These are phyloP conservation scores for Tricholaema leucomelas DNA, from an alignment of 2,113 vertebrate species.

Conservation along the genomic window DNA sequence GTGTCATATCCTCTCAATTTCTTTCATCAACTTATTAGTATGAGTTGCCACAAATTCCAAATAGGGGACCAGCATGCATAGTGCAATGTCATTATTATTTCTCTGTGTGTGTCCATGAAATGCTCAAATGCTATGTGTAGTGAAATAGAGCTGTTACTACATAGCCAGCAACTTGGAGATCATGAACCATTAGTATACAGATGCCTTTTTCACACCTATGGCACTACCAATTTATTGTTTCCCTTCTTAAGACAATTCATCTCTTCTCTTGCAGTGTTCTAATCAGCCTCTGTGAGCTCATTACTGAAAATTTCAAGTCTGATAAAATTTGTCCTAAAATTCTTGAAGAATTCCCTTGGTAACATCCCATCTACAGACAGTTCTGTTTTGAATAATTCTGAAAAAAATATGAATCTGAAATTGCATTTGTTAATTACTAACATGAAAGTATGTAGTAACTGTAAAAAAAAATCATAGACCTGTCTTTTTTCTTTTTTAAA, in stretches of 20 bases:
- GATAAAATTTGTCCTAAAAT: background rate
- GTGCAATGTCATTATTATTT: background rate
- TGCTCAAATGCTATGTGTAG: rapidly evolving
- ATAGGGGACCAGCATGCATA: background rate
- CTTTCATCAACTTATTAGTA: background rate
- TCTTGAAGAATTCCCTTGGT: background rate
- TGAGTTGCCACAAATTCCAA: background rate
- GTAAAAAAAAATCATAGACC: background rate
- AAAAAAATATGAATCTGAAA: background rate
- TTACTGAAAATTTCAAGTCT: background rate
- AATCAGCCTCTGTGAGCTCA: background rate
- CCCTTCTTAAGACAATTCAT: background rate
- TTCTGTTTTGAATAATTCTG: background rate
- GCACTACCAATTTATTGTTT: background rate
- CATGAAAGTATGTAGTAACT: background rate
- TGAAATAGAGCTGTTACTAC: background rate
- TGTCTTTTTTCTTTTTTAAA: no score
- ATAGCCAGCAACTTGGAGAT: background rate
- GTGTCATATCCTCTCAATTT: background rate
- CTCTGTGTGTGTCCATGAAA: background rate
- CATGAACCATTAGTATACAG: background rate
- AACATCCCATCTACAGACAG: background rate
- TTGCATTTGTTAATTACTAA: background rate
- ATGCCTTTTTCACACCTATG: background rate
- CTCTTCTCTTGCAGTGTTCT: background rate